Percentiles rank a stretch among this genome's conserved stretches.
These are phyloP conservation scores for Ochropleura plecta DNA, from an alignment of 2,888 invertebrate species.

Conservation along the genomic window DNA sequence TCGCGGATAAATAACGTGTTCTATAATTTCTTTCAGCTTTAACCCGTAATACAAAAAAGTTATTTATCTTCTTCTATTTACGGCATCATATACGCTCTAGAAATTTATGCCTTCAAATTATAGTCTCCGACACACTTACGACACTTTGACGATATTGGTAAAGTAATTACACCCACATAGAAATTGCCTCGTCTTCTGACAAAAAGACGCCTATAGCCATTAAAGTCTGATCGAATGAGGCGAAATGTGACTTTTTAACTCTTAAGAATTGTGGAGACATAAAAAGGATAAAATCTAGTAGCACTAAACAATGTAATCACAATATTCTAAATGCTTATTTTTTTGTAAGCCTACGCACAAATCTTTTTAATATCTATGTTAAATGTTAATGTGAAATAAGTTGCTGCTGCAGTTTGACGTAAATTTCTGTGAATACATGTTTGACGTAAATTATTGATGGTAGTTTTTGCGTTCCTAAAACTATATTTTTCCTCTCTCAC, in stretches of 20 bases:
- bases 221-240: constrained; percentile 16
- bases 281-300: no score
- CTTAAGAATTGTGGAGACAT: not conserved
- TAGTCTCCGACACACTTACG: not conserved
- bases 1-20: not conserved
- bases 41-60: not conserved
- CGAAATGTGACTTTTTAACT: constrained; percentile 20
- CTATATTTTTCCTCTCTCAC: no score
- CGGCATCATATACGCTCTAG: not conserved
- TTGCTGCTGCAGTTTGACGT: no score
- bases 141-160: constrained; percentile 15
- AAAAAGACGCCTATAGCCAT: constrained; percentile 6
- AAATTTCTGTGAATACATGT: no score
- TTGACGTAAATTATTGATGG: no score
- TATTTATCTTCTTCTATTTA: not conserved
- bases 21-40: not conserved
- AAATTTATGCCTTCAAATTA: not conserved
- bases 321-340: no score
- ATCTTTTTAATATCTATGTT: no score
- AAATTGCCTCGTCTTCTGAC: not conserved
- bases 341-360: no score
- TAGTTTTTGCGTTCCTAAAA: no score
- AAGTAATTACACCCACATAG: constrained; percentile 21
- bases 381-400: no score
- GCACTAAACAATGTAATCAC: no score